Evolutionary conservation across 2,797 vertebrate genomes (phyloP).

Genomic region (Hypotaenidia philippensis): DNA sequence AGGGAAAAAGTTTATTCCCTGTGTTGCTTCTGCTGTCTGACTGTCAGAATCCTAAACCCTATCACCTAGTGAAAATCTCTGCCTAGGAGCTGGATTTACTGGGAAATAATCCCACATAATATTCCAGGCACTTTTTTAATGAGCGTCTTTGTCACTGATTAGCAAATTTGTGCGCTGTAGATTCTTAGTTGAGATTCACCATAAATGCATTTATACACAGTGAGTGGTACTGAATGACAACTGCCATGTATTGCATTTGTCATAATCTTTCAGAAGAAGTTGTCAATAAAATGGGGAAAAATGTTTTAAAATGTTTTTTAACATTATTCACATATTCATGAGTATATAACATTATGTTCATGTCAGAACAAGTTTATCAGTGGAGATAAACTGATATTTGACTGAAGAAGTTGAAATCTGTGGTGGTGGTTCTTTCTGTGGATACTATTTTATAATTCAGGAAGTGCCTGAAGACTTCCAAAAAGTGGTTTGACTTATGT

Average conservation of each 20-base stretch:
- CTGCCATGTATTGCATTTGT: not conserved
- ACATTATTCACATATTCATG: not conserved
- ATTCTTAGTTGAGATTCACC: not conserved
- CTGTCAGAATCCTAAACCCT: not conserved
- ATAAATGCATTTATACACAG: not conserved
- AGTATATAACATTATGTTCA: not conserved
- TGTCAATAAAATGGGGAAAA: not conserved
- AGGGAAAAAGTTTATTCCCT: not conserved
- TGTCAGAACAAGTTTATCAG: not conserved
- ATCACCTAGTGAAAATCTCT: not conserved
- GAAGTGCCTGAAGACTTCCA: not conserved
- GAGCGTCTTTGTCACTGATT: not conserved
- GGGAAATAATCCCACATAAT: not conserved
- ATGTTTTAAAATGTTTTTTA: not conserved
- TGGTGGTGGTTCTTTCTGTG: not conserved
- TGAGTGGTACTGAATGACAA: not conserved
- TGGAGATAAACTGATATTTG: not conserved
- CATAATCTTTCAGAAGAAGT: not conserved
- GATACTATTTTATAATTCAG: not conserved
- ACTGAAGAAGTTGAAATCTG: not conserved
- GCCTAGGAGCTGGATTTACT: not conserved
- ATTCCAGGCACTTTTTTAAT: not conserved
- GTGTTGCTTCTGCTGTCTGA: not conserved
- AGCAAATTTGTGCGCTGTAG: not conserved
- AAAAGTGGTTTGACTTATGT: not conserved